A percentile compares a stretch with the other conserved stretches of the same genome.
These are phyloP conservation scores for Phallusia fumigata DNA, from an alignment of 23 tunicate species.

Conservation along the genomic window DNA sequence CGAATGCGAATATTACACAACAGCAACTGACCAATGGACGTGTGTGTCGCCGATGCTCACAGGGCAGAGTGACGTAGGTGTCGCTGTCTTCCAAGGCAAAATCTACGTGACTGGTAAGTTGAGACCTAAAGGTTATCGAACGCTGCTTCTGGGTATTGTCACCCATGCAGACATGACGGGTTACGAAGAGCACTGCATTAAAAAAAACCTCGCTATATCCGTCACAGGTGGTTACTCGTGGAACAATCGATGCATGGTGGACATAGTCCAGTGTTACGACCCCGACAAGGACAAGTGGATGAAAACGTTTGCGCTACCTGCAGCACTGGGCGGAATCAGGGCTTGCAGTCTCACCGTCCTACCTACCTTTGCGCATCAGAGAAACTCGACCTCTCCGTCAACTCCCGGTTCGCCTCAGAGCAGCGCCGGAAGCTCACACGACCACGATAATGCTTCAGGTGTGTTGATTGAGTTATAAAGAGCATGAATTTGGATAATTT, in stretches of 20 bases:
- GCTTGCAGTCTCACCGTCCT: constrained; percentile 94
- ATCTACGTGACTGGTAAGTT: constrained; percentile 85
- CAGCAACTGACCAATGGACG: constrained; percentile 87
- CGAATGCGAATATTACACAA: constrained; percentile 93
- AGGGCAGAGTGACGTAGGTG: constrained; percentile 96
- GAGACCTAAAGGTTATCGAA: too few species aligned
- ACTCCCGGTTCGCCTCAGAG: not conserved
- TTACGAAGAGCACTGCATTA: too few species aligned
- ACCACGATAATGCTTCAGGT: not conserved
- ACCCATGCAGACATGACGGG: too few species aligned
- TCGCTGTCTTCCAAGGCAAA: constrained; percentile 88
- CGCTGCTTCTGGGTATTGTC: too few species aligned
- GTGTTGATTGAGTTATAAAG: too few species aligned
- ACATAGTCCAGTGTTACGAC: constrained; percentile 96
- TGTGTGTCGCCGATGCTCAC: constrained; percentile 96
- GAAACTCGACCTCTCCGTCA: constrained; percentile 8
- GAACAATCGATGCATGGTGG: constrained; percentile 99
- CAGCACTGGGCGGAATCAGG: constrained; percentile 92
- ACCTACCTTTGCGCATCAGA: constrained; percentile 53
- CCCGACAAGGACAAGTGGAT: constrained; percentile 77
- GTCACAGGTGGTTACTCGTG: constrained; percentile 98
- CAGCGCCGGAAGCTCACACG: not conserved
- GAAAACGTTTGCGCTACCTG: constrained; percentile 88
- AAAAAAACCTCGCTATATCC: too few species aligned
- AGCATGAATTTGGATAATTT: too few species aligned